These are phyloP conservation scores for Stenchaetothrips biformis DNA, from an alignment of 2,888 invertebrate genomes.

Conservation along the genomic window DNA sequence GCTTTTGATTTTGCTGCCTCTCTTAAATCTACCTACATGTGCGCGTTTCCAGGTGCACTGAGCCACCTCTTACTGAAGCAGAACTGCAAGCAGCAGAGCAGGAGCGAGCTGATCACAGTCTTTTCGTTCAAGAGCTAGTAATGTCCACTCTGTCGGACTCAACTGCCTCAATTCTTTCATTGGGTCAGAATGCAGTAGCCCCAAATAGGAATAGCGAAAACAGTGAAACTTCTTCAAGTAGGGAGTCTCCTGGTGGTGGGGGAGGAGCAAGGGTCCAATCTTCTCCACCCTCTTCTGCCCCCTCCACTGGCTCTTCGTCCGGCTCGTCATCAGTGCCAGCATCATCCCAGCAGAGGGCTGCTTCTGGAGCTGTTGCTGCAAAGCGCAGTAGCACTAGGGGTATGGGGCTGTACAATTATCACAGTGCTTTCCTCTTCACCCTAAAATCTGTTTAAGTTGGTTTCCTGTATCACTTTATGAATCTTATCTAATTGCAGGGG, in stretches of 20 bases:
- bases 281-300: background rate
- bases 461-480: background rate
- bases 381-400: background rate
- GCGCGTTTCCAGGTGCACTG: conserved; percentile 51
- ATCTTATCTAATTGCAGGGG: background rate
- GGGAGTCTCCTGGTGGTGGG: background rate
- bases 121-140: conserved; percentile 66
- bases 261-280: background rate
- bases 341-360: background rate
- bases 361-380: background rate
- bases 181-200: conserved; percentile 20
- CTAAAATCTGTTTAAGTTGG: background rate
- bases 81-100: conserved; percentile 53
- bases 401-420: background rate
- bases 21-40: background rate
- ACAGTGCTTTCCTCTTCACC: background rate
- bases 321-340: background rate
- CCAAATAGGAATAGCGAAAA: conserved; percentile 16
- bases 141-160: conserved; percentile 54
- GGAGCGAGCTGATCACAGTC: conserved; percentile 58
- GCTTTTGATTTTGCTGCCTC: background rate
- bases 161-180: background rate
- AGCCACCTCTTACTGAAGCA: conserved; percentile 55
- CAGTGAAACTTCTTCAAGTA: conserved; percentile 13
- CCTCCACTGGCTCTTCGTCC: background rate